Percentiles rank a stretch among this genome's conserved stretches.
Conservation (phyloP, 2,113 vertebrate species). For the Spheniscus mendiculus region DNA sequence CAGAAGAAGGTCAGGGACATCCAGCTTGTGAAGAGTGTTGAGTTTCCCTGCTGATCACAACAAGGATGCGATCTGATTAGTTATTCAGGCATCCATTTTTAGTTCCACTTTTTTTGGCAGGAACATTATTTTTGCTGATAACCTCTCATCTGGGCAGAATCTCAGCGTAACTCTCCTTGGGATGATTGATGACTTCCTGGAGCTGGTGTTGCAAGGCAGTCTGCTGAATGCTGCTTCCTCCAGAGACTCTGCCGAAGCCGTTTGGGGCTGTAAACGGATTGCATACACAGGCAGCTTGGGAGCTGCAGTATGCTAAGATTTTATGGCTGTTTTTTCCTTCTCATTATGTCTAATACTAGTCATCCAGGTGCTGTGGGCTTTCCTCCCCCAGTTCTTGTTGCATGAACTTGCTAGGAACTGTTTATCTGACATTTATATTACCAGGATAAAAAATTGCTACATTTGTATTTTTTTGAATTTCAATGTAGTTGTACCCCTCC, state of each 20-base stretch:
- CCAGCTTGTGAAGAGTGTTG: neutral
- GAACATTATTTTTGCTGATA: constrained; percentile 18
- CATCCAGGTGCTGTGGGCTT: constrained; percentile 19
- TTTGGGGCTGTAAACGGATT: constrained; percentile 26
- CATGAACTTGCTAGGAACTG: neutral
- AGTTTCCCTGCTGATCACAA: neutral
- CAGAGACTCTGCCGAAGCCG: neutral
- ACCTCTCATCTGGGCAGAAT: constrained; percentile 65
- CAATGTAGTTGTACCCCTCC: neutral
- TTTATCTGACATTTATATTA: neutral
- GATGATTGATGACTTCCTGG: constrained; percentile 80
- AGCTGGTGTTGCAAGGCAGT: constrained; percentile 40
- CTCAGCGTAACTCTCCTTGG: constrained; percentile 9
- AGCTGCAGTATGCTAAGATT: constrained; percentile 4
- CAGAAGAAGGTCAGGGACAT: neutral
- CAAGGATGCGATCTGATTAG: neutral
- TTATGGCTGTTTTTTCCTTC: constrained; percentile 27
- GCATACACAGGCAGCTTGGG: constrained; percentile 9
- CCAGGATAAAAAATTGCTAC: neutral
- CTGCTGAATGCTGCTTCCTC: constrained; percentile 67
- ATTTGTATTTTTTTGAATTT: neutral
- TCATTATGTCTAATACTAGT: neutral
- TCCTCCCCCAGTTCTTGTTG: neutral
- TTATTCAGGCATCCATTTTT: constrained; percentile 1
- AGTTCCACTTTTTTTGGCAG: neutral